Evolutionary conservation across 2,888 invertebrate species (phyloP), one percentile per base, ranked within the genome.

Genomic region (Melanargia galathea): DNA sequence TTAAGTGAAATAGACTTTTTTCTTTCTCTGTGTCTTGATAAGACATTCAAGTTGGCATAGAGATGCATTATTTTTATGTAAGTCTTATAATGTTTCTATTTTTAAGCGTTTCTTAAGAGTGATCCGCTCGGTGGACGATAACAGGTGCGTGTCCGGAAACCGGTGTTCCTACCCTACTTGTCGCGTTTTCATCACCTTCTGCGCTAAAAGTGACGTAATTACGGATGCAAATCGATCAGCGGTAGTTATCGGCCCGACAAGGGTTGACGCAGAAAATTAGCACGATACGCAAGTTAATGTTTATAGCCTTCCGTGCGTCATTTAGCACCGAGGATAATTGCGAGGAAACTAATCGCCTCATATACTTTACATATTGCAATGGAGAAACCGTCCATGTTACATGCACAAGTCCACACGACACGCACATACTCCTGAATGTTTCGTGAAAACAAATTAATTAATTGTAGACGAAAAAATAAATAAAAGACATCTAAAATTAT

Each of bases 211-310:
- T 90, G 88, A 90, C 83, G 88, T 87, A 87, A 91, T 91, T 90
- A 90, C 80, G 81, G 85, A 91, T 91, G 91, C 90, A 91, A 90
- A 90, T 91, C 87, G 88, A 88, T 90, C 87, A 85, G 82, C 80
- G 80, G 81, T 85, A 87, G 86, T 89, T 90, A 91, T 87, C 88
- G 82, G 73, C 80, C 77, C 83, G 81, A 80, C 80, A 84, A 83
- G 85, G 85, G 84, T 86, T 86, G 86, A 87, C 85, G 86, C 81
- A 83, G 85, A 80, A 85, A 89, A 89, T 90, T 88, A 89, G 81
- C 86, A 82, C 83, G 84, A 84, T 85, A 86, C 84, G 82, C 84
- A 78, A 78, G 80, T 84, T 86, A 83, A 87, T 80, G 81, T 84
- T 90, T 87, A 90, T 84, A 80, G 84, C 82, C 81, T 82, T 84